Percentiles rank a stretch among this genome's conserved stretches.
Conservation (phyloP, 2,888 invertebrate species). For the Apodemia mormo region DNA sequence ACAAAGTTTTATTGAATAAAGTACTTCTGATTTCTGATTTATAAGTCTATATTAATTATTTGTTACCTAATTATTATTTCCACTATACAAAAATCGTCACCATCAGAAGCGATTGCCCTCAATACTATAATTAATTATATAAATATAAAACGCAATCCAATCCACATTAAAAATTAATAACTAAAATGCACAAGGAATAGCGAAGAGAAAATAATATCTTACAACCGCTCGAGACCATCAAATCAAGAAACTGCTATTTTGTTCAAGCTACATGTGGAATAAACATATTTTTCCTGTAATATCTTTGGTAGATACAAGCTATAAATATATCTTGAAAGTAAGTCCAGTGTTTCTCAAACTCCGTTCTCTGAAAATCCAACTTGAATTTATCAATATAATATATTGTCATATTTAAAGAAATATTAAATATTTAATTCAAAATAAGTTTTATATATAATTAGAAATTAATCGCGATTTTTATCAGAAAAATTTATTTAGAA, state of each 20-base stretch:
- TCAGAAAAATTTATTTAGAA: neutral
- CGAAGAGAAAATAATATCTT: conserved; percentile 20
- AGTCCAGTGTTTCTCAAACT: conserved; percentile 13
- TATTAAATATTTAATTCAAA: neutral
- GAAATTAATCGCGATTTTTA: too few relatives aligned
- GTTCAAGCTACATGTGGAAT: conserved; percentile 22
- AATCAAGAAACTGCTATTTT: conserved; percentile 21
- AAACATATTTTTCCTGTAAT: conserved; percentile 3
- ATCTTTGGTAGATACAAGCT: conserved; percentile 30
- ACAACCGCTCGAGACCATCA: conserved; percentile 25
- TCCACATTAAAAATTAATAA: conserved; percentile 5
- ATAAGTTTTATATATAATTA: neutral
- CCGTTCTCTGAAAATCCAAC: neutral
- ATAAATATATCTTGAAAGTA: neutral
- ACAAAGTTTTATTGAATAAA: too few relatives aligned
- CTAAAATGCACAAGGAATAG: conserved; percentile 25
- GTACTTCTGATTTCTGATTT: too few relatives aligned
- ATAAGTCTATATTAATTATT: too few relatives aligned
- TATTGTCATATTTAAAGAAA: neutral
- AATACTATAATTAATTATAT: conserved; percentile 7
- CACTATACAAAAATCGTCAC: neutral
- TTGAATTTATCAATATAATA: neutral
- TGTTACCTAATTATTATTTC: too few relatives aligned
- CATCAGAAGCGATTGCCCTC: neutral
- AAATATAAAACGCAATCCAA: conserved; percentile 9